Evolutionary conservation across 2,113 vertebrate species (phyloP).

Genomic region (Spheniscus mendiculus): DNA sequence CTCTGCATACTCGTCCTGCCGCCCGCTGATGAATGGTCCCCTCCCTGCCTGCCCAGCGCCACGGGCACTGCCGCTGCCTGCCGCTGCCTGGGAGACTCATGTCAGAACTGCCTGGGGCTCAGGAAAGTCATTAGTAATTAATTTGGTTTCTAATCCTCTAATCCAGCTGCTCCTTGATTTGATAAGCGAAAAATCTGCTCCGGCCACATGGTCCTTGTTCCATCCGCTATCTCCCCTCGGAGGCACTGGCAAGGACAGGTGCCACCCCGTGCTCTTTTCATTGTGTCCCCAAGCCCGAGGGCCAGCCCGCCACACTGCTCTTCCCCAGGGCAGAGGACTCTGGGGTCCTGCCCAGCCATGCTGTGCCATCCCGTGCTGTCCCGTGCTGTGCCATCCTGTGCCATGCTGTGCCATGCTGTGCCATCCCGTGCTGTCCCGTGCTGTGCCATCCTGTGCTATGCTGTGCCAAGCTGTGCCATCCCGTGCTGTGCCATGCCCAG

Average conservation of each 20-base stretch:
- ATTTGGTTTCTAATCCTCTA: slow-evolving; percentile 67
- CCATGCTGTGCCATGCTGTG: fast-evolving
- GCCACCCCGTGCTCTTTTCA: background rate
- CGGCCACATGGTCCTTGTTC: slow-evolving; percentile 31
- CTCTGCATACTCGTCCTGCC: background rate
- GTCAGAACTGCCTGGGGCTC: background rate
- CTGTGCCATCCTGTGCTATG: fast-evolving
- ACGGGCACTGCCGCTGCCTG: background rate
- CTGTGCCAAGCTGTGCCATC: fast-evolving
- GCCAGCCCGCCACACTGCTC: background rate
- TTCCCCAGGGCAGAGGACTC: background rate
- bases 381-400: fast-evolving
- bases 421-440: background rate
- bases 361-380: background rate
- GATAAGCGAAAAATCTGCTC: slow-evolving; percentile 60
- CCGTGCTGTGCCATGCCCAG: background rate
- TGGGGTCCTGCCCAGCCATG: background rate
- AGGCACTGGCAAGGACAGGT: background rate
- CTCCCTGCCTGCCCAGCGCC: fast-evolving
- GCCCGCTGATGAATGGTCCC: fast-evolving
- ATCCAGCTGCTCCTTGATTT: slow-evolving; percentile 61
- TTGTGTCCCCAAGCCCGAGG: fast-evolving
- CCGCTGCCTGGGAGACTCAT: background rate
- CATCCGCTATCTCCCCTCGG: background rate
- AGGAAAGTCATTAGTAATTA: slow-evolving; percentile 61